Evolutionary conservation across 2,113 vertebrate species (phyloP).

Genomic region (Stercorarius parasiticus): DNA sequence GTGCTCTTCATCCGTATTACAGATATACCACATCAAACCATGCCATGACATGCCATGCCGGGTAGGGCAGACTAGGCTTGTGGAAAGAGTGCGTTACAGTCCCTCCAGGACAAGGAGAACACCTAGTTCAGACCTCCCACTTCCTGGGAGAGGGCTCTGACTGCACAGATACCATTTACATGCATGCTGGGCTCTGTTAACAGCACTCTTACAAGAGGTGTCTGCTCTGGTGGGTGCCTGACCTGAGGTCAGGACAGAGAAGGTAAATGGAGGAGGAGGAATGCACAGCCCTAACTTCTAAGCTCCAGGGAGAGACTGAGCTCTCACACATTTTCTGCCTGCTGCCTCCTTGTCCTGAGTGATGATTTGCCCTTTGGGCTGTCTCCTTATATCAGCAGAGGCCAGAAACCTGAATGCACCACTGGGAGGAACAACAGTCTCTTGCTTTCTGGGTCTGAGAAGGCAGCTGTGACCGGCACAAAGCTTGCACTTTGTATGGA

Average conservation of each 20-base stretch:
- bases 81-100: not conserved
- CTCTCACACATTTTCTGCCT: not conserved
- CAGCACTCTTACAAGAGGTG: not conserved
- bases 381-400: not conserved
- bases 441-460: not conserved
- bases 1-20: not conserved
- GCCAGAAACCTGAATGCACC: not conserved
- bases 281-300: not conserved
- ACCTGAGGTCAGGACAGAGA: accelerated
- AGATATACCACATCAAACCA: not conserved
- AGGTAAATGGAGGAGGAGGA: not conserved
- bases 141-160: not conserved
- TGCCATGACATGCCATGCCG: not conserved
- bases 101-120: not conserved
- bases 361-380: not conserved
- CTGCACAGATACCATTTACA: accelerated
- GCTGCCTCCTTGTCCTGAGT: not conserved
- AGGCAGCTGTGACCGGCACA: not conserved
- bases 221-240: not conserved
- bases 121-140: not conserved
- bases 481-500: not conserved
- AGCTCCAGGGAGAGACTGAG: not conserved
- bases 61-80: not conserved
- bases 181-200: accelerated
- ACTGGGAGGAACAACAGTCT: not conserved